Conservation (phyloP, 2,113 vertebrate species). For the Stigmatopora nigra region DNA sequence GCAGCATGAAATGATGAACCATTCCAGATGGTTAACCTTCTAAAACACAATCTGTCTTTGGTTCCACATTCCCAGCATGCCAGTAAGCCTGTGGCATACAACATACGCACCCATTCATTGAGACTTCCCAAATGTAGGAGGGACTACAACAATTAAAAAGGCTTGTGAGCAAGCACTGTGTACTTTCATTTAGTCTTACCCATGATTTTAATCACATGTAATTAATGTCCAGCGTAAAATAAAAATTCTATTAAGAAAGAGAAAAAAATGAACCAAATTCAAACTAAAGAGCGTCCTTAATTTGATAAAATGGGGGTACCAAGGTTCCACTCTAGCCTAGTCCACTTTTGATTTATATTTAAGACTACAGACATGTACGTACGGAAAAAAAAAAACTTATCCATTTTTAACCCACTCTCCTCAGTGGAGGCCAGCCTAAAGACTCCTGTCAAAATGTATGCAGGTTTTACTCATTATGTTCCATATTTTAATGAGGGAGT, state of each 20-base stretch:
- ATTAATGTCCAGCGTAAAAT: not conserved
- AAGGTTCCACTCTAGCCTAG: no score
- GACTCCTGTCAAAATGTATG: no score
- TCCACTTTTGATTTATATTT: no score
- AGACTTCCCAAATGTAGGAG: constrained; percentile 17
- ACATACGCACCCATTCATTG: constrained; percentile 16
- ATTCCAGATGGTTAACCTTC: constrained; percentile 55
- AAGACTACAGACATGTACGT: no score
- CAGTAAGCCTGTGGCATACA: constrained; percentile 43
- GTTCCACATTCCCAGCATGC: constrained; percentile 33
- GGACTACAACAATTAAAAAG: constrained; percentile 17
- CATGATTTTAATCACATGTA: not conserved
- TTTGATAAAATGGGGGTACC: no score
- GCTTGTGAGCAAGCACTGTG: constrained; percentile 9
- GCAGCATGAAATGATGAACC: constrained; percentile 64
- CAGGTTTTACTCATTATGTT: no score
- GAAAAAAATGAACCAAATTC: no score
- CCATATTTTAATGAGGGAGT: no score
- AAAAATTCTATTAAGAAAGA: no score
- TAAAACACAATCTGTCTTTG: constrained; percentile 39
- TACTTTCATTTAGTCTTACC: not conserved
- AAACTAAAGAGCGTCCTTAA: not conserved
- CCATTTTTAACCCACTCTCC: no score
- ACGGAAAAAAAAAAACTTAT: no score
- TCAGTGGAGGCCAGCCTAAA: no score